Percentiles rank a stretch among this genome's conserved stretches.
Conservation (phyloP, 2,113 vertebrate genomes). For the Peromyscus maniculatus region DNA sequence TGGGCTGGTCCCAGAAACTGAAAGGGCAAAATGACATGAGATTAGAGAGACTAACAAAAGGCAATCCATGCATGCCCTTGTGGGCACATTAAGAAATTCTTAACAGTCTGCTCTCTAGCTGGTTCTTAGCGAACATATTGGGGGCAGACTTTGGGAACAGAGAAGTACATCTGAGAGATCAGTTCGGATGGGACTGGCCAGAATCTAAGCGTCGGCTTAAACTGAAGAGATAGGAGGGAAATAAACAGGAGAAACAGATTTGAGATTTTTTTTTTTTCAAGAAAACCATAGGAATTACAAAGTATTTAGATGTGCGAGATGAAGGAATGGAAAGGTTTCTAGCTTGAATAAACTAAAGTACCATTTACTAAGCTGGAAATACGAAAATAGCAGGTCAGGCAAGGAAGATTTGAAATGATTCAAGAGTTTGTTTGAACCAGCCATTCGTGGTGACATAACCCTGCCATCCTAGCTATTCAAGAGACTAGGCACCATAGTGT, state of each 20-base stretch:
- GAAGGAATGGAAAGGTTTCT: neutral
- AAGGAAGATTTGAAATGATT: constrained; percentile 1
- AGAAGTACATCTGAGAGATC: neutral
- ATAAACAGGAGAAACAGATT: constrained; percentile 15
- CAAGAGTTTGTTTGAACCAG: neutral
- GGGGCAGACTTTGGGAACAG: neutral
- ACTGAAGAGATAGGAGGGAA: constrained; percentile 3
- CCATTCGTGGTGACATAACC: neutral
- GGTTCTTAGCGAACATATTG: neutral
- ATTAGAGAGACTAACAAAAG: constrained; percentile 13
- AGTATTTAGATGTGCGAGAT: neutral
- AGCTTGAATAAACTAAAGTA: neutral
- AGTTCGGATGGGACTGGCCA: neutral
- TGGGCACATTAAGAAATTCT: neutral
- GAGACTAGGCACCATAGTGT: neutral
- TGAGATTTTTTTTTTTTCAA: neutral
- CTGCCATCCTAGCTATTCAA: neutral
- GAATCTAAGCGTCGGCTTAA: neutral
- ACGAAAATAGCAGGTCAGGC: neutral
- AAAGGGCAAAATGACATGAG: constrained; percentile 27
- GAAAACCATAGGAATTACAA: neutral
- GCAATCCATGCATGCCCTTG: neutral
- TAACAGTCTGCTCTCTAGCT: neutral
- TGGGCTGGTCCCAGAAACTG: constrained; percentile 47
- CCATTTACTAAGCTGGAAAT: constrained; percentile 10